Evolutionary conservation across 2,113 vertebrate genomes (phyloP), one percentile per base, ranked within the genome.

Genomic region (Sinocyclocheilus grahami): DNA sequence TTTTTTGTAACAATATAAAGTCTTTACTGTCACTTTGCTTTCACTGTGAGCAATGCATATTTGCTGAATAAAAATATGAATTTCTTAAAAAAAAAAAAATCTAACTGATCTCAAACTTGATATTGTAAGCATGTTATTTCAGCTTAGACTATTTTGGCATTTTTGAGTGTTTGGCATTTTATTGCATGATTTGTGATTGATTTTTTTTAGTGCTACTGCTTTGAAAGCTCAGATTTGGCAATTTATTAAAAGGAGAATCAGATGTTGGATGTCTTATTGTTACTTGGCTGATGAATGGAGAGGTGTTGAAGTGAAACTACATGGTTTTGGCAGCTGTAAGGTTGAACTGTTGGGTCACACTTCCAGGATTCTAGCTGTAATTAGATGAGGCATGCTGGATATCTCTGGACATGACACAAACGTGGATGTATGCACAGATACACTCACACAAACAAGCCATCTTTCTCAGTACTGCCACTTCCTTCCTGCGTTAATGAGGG

Each of bases 291-390:
- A 89, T 89, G 46, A 72, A 37, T 18, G 69, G 24, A 86, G 16
- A 48, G 39, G 62, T 78, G 75, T 67, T 27, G 9, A 88, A 87
- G 90, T 80, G 79, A 91, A 67, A 75, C 46, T 91, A 90, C 93
- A 90, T 75, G 82, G 85, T 92, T 93, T 91, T 92, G 86, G 88
- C 87, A 92, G 12, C 67, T 87, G 89, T 87, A 78, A 27, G 39
- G 58, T 77, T 87, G 46, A 27, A 24, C 82, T 69, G 65, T 72
- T 42, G 58, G 72, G 78, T 76, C 55, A 72, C 76, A 65, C 18
- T 80, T 86, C 71, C 72, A 27, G 83, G 90, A 89, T 91, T 89
- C 85, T 60, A 39, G 83, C 87, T 72, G 80, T 92, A 92, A 93
- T 93, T 88, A 89, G 89, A 87, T 53, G 85, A 86, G 33, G 2